These are phyloP conservation scores for Polydrusus tereticollis DNA, from an alignment of 2,888 invertebrate genomes.

Conservation along the genomic window DNA sequence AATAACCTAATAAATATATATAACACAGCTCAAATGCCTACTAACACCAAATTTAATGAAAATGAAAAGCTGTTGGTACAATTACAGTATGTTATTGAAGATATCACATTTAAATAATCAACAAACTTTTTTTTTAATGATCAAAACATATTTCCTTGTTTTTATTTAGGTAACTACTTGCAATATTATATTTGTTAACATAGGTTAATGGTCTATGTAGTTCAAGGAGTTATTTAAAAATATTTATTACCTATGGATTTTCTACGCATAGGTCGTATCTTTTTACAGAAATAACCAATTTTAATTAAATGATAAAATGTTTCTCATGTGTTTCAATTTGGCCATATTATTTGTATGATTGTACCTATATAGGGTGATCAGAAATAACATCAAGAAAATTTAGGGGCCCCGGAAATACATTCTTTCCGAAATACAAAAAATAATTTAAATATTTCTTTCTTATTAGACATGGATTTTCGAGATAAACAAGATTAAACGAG, in stretches of 20 bases:
- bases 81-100: neutral
- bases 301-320: no score
- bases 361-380: no score
- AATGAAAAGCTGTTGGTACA: neutral
- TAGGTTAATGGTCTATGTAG: neutral
- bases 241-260: neutral
- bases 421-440: no score
- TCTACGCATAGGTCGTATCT: no score
- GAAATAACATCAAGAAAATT: no score
- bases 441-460: no score
- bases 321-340: no score
- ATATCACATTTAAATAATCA: constrained; percentile 4
- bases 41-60: neutral
- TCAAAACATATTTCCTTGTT: neutral
- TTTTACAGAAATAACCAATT: no score
- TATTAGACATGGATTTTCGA: no score
- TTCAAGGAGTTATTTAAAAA: neutral
- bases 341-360: no score
- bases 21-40: neutral
- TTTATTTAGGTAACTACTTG: neutral
- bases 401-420: no score
- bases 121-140: neutral
- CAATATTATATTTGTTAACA: neutral
- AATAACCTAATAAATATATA: neutral
- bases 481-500: no score